These are phyloP conservation scores for Ramphastos sulfuratus DNA, from an alignment of 2,113 vertebrate genomes.

Conservation along the genomic window DNA sequence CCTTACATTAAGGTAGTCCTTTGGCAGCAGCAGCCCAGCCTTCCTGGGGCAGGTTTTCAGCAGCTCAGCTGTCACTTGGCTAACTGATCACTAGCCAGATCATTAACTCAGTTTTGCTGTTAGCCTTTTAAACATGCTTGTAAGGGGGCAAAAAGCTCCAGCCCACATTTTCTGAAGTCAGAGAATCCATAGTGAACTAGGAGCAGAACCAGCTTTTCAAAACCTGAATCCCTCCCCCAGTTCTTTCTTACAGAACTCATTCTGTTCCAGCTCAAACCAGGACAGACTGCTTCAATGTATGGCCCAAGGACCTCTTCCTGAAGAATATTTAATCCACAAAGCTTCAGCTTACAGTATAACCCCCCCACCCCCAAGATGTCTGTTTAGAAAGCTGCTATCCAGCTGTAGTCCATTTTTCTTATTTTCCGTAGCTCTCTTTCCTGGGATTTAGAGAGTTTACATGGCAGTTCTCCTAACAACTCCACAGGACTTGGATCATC, in stretches of 20 bases:
- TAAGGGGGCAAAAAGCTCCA: neutral
- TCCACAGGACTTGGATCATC: constrained; percentile 32
- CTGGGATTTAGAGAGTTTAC: constrained; percentile 80
- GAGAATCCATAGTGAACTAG: neutral
- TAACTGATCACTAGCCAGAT: neutral
- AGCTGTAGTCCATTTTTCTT: constrained; percentile 87
- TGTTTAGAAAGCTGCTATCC: constrained; percentile 75
- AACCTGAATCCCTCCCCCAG: neutral
- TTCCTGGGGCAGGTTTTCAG: neutral
- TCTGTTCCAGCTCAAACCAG: too few relatives aligned
- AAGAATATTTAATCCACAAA: constrained; percentile 38
- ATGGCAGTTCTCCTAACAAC: constrained; percentile 4
- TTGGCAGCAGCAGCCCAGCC: neutral
- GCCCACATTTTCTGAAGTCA: neutral
- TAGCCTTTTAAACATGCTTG: neutral
- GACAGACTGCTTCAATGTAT: neutral
- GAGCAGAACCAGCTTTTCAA: neutral
- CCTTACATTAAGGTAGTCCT: neutral
- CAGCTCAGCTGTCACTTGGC: neutral
- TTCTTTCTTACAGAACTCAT: neutral
- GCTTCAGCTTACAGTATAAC: neutral
- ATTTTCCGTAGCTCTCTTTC: constrained; percentile 84
- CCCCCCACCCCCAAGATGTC: neutral
- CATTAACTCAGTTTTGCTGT: neutral
- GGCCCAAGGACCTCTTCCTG: neutral